A percentile compares a stretch with the other conserved stretches of the same genome.
Conservation (phyloP, 37 sponge, comb jelly and placozoan genomes). For the Eunapius fragilis region DNA sequence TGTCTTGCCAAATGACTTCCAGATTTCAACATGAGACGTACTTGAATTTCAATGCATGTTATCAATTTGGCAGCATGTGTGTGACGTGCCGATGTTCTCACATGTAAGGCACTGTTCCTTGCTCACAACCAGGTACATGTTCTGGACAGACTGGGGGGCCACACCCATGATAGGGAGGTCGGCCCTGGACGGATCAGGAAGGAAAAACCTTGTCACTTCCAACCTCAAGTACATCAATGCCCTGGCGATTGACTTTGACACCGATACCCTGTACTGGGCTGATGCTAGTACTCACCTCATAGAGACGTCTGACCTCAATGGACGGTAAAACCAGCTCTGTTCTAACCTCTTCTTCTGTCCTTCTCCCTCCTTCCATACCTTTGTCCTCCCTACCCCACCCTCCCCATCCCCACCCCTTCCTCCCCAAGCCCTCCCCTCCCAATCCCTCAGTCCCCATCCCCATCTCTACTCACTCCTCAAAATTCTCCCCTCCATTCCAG, state of each 20-base stretch:
- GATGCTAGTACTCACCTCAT: constrained; percentile 59
- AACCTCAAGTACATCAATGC: constrained; percentile 44
- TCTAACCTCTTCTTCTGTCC: background rate
- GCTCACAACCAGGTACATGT: constrained; percentile 42
- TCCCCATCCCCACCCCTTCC: background rate
- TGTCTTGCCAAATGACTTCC: no score
- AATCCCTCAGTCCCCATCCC: background rate
- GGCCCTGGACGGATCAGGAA: constrained; percentile 67
- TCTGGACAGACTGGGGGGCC: constrained; percentile 85
- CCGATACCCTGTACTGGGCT: constrained; percentile 74
- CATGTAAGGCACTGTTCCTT: no score
- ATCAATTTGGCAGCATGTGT: no score
- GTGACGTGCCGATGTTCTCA: background rate
- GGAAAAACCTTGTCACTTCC: constrained; percentile 28
- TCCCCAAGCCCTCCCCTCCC: background rate
- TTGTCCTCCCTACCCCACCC: background rate
- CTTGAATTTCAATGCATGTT: no score
- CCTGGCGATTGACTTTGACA: constrained; percentile 58
- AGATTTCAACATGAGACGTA: no score
- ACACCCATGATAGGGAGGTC: constrained; percentile 65
- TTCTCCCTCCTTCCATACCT: background rate
- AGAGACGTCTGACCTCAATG: constrained; percentile 57
- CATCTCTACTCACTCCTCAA: constrained; percentile 1
- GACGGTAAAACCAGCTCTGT: constrained; percentile 2
- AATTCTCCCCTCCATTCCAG: constrained; percentile 6